Base-by-base conservation (phyloP, 1,140 invertebrate species). In the Nephila pilipes region DNA sequence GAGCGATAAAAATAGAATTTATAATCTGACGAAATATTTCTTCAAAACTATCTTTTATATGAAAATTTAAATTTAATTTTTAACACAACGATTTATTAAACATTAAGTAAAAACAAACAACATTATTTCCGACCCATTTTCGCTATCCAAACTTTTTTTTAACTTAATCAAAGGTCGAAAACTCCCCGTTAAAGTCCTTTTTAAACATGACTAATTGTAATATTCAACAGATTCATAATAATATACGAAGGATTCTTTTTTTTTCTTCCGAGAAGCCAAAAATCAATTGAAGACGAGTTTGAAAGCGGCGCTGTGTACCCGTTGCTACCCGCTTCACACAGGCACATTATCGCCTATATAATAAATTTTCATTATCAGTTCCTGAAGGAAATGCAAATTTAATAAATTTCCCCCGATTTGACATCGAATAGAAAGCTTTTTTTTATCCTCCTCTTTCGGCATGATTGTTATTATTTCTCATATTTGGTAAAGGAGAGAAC, bases 391-490 rank as follows among this genome's bases (percentile, higher is more conserved):
- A 89, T 69, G 87, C 54, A 89, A 89, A 89, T 89, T 89, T 89
- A 79, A 89, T 89, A 89, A 89, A 54, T 89, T 89, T 57, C 46
- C 63, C 29, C 46, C 65, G 14, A 79, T 89, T 89, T 89, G 46
- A 55, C 69, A 89, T 32, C 87, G 65, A 89, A 89, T 55, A 25
- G 20, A 79, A 87, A 54, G 85, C 38, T 18, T 14, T 22, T 75
- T 88, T 89, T 89, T 79, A 22, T 18, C 46, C 38, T 57, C 25
- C 55, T 18, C 38, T 57, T 81, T 36, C 36, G 3, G 16, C 46
- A 57, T 54, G n/a, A 79, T 36, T 89, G 87, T 89, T 89, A 79
- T 89, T 89, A 89, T 89, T 89, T 89, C 69, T n/a, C 69, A 58
- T 89, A 79, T 38, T 32, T 79, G 46, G 63, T 54, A 75, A 32